Evolutionary conservation across 2,113 vertebrate species (phyloP).

Genomic region (Progne subis): DNA sequence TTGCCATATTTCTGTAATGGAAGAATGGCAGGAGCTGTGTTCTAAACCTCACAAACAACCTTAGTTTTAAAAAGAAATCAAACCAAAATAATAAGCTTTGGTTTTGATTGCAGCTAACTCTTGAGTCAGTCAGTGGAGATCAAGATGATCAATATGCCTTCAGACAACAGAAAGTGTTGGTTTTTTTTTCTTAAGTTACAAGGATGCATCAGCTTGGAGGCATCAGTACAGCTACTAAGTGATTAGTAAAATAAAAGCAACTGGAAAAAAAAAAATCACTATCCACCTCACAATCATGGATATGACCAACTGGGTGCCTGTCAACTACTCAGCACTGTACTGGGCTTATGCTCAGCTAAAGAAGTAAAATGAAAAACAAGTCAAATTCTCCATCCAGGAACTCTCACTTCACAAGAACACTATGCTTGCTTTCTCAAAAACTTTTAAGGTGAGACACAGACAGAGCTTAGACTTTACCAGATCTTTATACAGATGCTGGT

Average conservation of each 20-base stretch:
- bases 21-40: background rate
- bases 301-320: background rate
- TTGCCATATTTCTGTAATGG: background rate
- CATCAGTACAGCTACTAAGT: background rate
- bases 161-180: background rate
- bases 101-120: background rate
- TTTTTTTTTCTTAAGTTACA: background rate
- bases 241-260: conserved; percentile 3
- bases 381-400: background rate
- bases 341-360: background rate
- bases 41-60: background rate
- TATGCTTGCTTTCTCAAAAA: background rate
- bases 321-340: background rate
- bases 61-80: background rate
- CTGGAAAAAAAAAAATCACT: background rate
- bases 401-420: background rate
- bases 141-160: background rate
- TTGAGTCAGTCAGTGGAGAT: background rate
- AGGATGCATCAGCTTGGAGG: background rate
- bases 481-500: background rate
- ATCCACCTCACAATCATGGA: background rate
- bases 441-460: background rate
- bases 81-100: background rate
- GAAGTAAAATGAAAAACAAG: background rate
- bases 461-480: background rate